These are phyloP conservation scores for Pangasianodon gigas DNA, from an alignment of 2,113 vertebrate species.

Conservation along the genomic window DNA sequence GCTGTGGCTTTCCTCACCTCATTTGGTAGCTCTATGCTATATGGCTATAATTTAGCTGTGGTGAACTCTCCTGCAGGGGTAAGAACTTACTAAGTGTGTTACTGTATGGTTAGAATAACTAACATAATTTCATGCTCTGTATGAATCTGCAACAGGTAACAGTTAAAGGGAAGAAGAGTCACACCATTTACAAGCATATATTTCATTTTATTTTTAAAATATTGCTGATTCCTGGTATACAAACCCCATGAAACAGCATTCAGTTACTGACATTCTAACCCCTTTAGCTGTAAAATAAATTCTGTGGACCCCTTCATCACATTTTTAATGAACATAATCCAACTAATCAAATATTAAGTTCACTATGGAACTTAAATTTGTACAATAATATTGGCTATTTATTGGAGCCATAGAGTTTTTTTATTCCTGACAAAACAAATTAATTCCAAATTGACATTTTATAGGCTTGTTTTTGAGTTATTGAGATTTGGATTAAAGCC, in stretches of 20 bases:
- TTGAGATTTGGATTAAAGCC: not conserved
- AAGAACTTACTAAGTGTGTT: constrained; percentile 58
- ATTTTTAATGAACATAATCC: not conserved
- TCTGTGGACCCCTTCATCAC: not conserved
- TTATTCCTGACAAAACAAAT: not conserved
- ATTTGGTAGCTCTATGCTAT: constrained; percentile 91
- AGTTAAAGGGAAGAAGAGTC: not conserved
- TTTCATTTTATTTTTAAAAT: not conserved
- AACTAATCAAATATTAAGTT: not conserved
- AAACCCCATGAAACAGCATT: not conserved
- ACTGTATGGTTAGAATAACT: not conserved
- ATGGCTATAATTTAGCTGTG: constrained; percentile 89
- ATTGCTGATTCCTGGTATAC: not conserved
- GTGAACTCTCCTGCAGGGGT: constrained; percentile 87
- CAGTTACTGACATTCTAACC: not conserved
- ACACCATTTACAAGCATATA: not conserved
- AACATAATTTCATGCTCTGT: constrained; percentile 7
- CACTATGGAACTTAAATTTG: not conserved
- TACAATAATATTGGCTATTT: not conserved
- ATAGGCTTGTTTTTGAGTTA: not conserved
- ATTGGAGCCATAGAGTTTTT: not conserved
- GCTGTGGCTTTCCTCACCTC: constrained; percentile 83
- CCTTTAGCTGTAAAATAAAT: not conserved
- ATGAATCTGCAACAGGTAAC: not conserved
- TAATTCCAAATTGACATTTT: not conserved